Conservation (phyloP, 2,797 vertebrate species). For the Clarias pachynema region DNA sequence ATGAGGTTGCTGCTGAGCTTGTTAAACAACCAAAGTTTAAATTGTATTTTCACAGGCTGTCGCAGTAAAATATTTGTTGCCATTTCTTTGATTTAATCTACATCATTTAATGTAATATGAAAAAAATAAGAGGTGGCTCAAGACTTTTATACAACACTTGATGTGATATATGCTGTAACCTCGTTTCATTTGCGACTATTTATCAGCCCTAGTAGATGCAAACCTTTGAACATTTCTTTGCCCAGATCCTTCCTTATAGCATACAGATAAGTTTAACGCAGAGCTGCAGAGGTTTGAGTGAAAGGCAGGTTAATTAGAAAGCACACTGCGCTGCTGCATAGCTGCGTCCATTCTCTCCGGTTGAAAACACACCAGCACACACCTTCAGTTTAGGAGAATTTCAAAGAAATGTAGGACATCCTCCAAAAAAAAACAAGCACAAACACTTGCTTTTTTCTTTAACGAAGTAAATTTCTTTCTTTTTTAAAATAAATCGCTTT, state of each 20-base stretch:
- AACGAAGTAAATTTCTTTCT: slow-evolving; percentile 9
- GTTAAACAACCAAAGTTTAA: too few species aligned
- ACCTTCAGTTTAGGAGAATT: background rate
- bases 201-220: slow-evolving; percentile 6
- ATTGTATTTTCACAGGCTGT: too few species aligned
- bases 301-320: slow-evolving; percentile 1
- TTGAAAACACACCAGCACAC: slow-evolving; percentile 5
- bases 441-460: slow-evolving; percentile 8
- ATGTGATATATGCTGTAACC: too few species aligned
- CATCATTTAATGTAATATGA: too few species aligned
- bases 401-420: slow-evolving; percentile 6
- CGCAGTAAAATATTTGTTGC: too few species aligned
- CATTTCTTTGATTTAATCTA: too few species aligned
- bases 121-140: too few species aligned
- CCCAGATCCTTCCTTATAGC: background rate
- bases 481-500: slow-evolving; percentile 53
- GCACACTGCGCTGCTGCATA: background rate
- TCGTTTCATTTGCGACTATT: background rate
- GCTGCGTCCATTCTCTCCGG: background rate
- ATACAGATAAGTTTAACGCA: background rate
- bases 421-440: slow-evolving; percentile 5
- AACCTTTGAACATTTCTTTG: background rate
- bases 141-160: too few species aligned
- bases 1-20: too few species aligned
- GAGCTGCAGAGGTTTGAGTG: background rate